phyloP scores from a whole-genome alignment of 1,140 invertebrate species.

The Elysia chlorotica region DNA sequence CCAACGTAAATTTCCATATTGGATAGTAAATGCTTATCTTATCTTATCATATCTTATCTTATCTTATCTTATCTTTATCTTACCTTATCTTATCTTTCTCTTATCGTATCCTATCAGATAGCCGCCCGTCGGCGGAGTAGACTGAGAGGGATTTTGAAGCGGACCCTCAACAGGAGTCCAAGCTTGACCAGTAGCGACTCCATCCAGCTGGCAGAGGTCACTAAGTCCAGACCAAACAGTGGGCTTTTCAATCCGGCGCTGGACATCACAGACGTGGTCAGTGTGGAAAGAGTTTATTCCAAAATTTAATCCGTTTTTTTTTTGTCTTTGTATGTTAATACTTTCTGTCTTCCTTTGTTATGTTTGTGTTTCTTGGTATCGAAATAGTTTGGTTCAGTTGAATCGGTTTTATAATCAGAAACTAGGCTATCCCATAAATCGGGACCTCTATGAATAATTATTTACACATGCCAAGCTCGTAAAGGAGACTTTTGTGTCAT shows the following conservation, averaged over 20 bases:
- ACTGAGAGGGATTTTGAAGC: neutral
- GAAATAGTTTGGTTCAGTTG: too few species aligned
- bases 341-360: too few species aligned
- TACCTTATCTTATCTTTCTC: neutral
- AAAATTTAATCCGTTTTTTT: neutral
- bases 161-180: slow-evolving; percentile 4
- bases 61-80: too few species aligned
- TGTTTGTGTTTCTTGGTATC: too few species aligned
- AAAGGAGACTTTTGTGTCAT: too few species aligned
- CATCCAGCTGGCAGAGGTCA: slow-evolving; percentile 46
- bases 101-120: slow-evolving; percentile 27
- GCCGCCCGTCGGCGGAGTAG: slow-evolving; percentile 26
- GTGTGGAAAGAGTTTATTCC: neutral
- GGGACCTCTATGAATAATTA: neutral
- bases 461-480: slow-evolving; percentile 7
- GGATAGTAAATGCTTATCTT: too few species aligned
- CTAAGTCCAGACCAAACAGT: slow-evolving; percentile 46
- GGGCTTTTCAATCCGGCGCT: slow-evolving; percentile 50
- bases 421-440: too few species aligned
- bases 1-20: too few species aligned
- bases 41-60: too few species aligned
- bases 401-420: too few species aligned
- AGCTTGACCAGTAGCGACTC: slow-evolving; percentile 46
- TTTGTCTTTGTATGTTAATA: neutral
- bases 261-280: slow-evolving; percentile 29